phyloP scores from a whole-genome alignment of 2,113 vertebrate species.

The Hemiscyllium ocellatum region DNA sequence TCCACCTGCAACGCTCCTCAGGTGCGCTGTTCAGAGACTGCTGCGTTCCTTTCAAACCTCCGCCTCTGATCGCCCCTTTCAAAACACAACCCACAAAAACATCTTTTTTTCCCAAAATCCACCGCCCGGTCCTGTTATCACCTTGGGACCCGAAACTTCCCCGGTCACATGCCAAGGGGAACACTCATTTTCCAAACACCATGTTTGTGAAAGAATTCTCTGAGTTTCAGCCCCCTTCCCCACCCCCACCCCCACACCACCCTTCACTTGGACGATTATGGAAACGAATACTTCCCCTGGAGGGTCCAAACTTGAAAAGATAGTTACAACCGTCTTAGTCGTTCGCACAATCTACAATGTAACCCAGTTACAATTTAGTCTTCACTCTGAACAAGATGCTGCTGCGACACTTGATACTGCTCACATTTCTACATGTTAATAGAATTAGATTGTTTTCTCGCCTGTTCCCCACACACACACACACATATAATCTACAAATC shows the following conservation, averaged over 20 bases:
- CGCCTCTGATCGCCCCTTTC: not conserved
- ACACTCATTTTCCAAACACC: not conserved
- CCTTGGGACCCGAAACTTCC: not conserved
- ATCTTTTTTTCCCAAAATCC: not conserved
- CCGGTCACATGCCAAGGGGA: not conserved
- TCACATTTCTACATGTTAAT: not conserved
- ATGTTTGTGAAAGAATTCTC: not conserved
- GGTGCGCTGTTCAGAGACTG: not conserved
- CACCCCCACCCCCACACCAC: not conserved
- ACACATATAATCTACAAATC: not conserved
- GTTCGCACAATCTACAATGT: not conserved
- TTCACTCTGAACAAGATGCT: not conserved
- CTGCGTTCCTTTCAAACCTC: not conserved
- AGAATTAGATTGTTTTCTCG: not conserved
- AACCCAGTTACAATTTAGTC: not conserved
- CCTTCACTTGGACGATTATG: not conserved
- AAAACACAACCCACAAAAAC: not conserved
- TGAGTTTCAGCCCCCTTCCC: not conserved
- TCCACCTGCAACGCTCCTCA: not conserved
- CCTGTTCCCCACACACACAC: no score
- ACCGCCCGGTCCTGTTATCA: not conserved
- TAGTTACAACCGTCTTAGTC: not conserved
- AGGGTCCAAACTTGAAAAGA: not conserved
- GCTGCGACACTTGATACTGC: not conserved
- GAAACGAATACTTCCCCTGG: not conserved